Conservation (phyloP, 1,140 invertebrate genomes). For the Gonioctena quinquepunctata region DNA sequence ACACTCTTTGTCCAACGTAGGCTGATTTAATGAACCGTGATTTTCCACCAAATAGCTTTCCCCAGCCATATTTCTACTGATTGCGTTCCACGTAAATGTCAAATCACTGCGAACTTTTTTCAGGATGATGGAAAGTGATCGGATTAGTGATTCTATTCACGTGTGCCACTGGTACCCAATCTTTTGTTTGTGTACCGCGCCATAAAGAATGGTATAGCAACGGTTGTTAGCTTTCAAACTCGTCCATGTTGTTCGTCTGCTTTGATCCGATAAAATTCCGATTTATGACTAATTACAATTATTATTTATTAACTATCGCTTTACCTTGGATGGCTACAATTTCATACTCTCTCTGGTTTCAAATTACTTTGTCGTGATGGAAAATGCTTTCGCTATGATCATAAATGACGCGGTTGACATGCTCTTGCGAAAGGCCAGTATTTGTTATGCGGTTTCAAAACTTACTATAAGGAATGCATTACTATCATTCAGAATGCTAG, state of each 20-base stretch:
- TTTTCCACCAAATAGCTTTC: too few species aligned
- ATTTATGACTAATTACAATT: neutral
- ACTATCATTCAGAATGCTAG: too few species aligned
- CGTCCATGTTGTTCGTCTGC: neutral
- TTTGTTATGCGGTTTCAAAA: too few species aligned
- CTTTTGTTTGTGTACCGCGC: neutral
- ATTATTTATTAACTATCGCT: neutral
- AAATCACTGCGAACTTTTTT: too few species aligned
- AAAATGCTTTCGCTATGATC: neutral
- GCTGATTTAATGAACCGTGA: too few species aligned
- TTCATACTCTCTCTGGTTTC: neutral
- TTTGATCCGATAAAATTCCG: neutral
- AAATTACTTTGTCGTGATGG: neutral
- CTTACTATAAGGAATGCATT: too few species aligned
- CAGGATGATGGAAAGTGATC: too few species aligned
- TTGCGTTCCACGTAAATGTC: too few species aligned
- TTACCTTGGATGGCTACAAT: neutral
- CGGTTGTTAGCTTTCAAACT: neutral
- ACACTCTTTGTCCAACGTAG: too few species aligned
- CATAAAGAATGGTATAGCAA: neutral
- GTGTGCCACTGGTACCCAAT: neutral
- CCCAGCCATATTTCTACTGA: too few species aligned
- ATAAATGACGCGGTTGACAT: neutral
- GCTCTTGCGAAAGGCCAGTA: neutral
- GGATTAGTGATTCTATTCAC: too few species aligned